A percentile compares a stretch with the other conserved stretches of the same genome.
These are phyloP conservation scores for Mantis religiosa DNA, from an alignment of 2,888 invertebrate species.

Conservation along the genomic window DNA sequence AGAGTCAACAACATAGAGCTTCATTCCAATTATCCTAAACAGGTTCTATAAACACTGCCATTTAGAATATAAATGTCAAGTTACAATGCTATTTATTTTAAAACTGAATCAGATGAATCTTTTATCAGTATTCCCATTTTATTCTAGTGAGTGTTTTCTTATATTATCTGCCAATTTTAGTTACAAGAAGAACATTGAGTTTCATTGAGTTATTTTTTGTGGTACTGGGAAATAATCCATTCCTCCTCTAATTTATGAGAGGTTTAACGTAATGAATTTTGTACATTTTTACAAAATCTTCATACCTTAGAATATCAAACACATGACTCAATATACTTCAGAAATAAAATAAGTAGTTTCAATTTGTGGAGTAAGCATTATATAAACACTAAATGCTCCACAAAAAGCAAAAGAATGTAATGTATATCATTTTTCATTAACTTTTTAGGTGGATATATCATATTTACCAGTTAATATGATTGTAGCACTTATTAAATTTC, in stretches of 20 bases:
- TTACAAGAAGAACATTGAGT: not conserved
- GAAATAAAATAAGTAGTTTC: slow-evolving; percentile 13
- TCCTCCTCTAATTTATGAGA: slow-evolving; percentile 23
- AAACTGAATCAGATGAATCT: not conserved
- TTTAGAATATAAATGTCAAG: slow-evolving; percentile 18
- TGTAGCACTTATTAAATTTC: slow-evolving; percentile 16
- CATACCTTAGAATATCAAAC: slow-evolving; percentile 11
- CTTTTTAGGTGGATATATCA: slow-evolving; percentile 15
- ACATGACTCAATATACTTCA: slow-evolving; percentile 14
- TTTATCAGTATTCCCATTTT: not conserved
- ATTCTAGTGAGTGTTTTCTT: slow-evolving; percentile 20
- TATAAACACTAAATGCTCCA: slow-evolving; percentile 18
- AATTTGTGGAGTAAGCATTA: slow-evolving; percentile 7
- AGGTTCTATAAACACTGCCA: slow-evolving; percentile 36
- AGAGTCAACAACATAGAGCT: not conserved
- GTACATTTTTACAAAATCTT: slow-evolving; percentile 31
- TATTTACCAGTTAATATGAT: slow-evolving; percentile 20
- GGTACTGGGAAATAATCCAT: slow-evolving; percentile 15
- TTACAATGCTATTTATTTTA: slow-evolving; percentile 7
- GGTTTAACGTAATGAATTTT: slow-evolving; percentile 26
- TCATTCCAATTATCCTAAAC: not conserved
- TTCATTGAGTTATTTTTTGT: slow-evolving; percentile 20
- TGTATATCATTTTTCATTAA: slow-evolving; percentile 16
- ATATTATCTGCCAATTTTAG: slow-evolving; percentile 18
- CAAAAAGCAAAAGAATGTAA: not conserved